A percentile compares a stretch with the other conserved stretches of the same genome.
Evolutionary conservation across 2,113 vertebrate species (phyloP).

Genomic region (Phoxinus phoxinus): DNA sequence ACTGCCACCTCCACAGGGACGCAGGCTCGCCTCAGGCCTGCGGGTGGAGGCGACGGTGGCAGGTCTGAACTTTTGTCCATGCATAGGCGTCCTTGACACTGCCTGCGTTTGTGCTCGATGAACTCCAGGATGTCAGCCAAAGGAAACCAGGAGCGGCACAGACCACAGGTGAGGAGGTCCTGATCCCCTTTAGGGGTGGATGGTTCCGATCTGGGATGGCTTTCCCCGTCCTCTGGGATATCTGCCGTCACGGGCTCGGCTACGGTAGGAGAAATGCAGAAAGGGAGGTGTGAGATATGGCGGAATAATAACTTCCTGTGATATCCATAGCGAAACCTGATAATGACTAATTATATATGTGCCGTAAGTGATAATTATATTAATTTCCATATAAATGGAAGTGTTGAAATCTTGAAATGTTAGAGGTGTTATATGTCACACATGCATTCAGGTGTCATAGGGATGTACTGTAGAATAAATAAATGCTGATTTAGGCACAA

Average conservation of each 20-base stretch:
- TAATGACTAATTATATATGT: slow-evolving; percentile 27
- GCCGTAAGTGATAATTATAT: slow-evolving; percentile 20
- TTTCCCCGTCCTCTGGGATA: slow-evolving; percentile 88
- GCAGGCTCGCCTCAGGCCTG: slow-evolving; percentile 86
- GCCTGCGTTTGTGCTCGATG: slow-evolving; percentile 99
- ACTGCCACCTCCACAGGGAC: slow-evolving; percentile 96
- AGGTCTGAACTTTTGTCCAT: slow-evolving; percentile 95
- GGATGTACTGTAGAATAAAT: background rate
- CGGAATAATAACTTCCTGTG: background rate
- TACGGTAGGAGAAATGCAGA: slow-evolving; percentile 61
- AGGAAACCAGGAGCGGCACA: slow-evolving; percentile 98
- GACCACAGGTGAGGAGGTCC: slow-evolving; percentile 97
- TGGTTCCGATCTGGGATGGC: slow-evolving; percentile 84
- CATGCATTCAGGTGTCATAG: background rate
- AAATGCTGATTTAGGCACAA: background rate
- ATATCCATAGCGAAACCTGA: slow-evolving; percentile 9
- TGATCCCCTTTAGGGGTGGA: slow-evolving; percentile 93
- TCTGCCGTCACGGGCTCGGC: slow-evolving; percentile 95
- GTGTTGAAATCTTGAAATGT: background rate
- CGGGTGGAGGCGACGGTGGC: slow-evolving; percentile 86
- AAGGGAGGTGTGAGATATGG: slow-evolving; percentile 42
- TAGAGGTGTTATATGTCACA: background rate
- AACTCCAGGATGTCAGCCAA: slow-evolving; percentile 98
- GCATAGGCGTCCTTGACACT: slow-evolving; percentile 93
- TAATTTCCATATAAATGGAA: background rate